Base-by-base conservation (phyloP, 2,113 vertebrate genomes). In the Ceyx margarethae region DNA sequence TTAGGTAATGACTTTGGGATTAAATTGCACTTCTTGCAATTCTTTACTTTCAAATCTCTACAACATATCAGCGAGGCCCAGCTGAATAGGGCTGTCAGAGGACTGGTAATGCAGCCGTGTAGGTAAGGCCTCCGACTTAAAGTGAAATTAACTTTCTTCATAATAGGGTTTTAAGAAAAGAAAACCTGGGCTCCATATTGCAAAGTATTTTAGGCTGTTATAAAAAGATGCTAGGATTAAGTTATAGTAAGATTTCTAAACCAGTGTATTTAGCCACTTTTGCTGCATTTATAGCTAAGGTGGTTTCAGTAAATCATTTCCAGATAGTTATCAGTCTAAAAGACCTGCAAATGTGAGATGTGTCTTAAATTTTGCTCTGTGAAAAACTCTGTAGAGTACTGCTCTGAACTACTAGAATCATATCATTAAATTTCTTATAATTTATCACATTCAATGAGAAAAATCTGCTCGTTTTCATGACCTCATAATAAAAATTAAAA, bases 21-120 rank as follows among this genome's bases (percentile, higher is more conserved):
- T 97, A 98, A 98, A 98, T 97, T 97, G 97, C 97, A 97, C 94
- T 97, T 96, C 97, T 97, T 97, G 97, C 97, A 97, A 98, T 98
- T 97, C 97, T 98, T 97, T 96, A 96, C 95, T 96, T 89, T 96
- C 94, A 94, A 94, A 97, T 97, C 96, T 97, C 92, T 94, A 87
- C 90, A 97, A 95, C 93, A 95, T 69, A 96, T 97, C 97, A 96
- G 96, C 74, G 0, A 82, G 93, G 77, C 57, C 92, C 5, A 3
- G 79, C 87, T 97, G 96, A 97, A 97, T 96, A 93, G 97, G 95
- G 62, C 96, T 97, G 96, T 96, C 91, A 94, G 85, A 93, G 74
- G 66, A 29, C 79, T 74, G 88, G 42, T 66, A 94, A 95, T 82
- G 91, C 95, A 79, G 84, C 48, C 6, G 1, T 77, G 89, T 42